Percentiles rank a stretch among this genome's conserved stretches.
Evolutionary conservation across 2,888 invertebrate species (phyloP).

Genomic region (Hirtodrosophila histrioides): DNA sequence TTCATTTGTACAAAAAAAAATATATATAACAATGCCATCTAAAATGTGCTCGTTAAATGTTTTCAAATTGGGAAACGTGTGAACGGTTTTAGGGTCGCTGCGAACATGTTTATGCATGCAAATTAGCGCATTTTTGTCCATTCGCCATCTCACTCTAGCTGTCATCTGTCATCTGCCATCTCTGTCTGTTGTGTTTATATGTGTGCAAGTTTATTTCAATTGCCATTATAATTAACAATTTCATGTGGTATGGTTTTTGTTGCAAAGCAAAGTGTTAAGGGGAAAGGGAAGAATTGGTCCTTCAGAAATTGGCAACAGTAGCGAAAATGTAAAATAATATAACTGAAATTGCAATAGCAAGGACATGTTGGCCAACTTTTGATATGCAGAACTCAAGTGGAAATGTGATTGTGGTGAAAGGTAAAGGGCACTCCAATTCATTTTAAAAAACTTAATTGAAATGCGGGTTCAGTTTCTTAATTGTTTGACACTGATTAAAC

Average conservation of each 20-base stretch:
- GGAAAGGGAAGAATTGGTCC: too few species aligned
- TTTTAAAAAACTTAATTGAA: slow-evolving; percentile 4
- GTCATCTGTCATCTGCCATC: background rate
- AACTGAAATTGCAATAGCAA: slow-evolving; percentile 25
- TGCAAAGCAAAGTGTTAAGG: slow-evolving; percentile 3
- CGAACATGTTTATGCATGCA: slow-evolving; percentile 56
- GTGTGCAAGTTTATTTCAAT: slow-evolving; percentile 56
- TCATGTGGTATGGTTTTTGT: slow-evolving; percentile 52
- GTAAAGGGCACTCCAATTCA: slow-evolving; percentile 17
- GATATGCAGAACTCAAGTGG: slow-evolving; percentile 37
- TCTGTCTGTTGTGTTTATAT: background rate
- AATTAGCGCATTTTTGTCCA: slow-evolving; percentile 36
- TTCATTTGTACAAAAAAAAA: slow-evolving; percentile 41
- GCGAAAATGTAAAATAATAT: slow-evolving; percentile 29
- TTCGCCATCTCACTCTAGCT: slow-evolving; percentile 1
- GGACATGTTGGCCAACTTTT: slow-evolving; percentile 15
- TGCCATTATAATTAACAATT: slow-evolving; percentile 74
- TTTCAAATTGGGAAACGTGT: slow-evolving; percentile 10
- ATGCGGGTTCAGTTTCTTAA: background rate
- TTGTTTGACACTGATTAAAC: slow-evolving; percentile 17
- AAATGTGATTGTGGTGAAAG: slow-evolving; percentile 22
- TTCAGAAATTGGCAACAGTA: background rate
- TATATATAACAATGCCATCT: slow-evolving; percentile 16
- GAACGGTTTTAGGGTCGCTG: background rate
- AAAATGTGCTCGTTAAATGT: slow-evolving; percentile 17